Conservation (phyloP, 2,888 invertebrate species). For the Eupithecia insigniata region DNA sequence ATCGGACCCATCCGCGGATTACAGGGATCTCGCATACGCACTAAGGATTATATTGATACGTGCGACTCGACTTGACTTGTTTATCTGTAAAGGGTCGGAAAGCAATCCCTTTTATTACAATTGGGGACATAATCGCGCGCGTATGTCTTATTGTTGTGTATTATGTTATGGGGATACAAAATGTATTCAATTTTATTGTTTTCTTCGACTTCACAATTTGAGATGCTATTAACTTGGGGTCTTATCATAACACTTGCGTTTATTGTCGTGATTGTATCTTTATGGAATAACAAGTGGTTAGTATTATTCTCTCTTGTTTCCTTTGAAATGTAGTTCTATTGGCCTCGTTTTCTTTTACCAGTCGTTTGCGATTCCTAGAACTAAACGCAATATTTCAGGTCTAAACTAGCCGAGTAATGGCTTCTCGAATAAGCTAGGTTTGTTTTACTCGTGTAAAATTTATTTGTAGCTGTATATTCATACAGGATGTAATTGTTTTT, state of each 20-base stretch:
- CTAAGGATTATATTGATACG: constrained; percentile 80
- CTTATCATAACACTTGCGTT: constrained; percentile 48
- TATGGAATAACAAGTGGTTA: constrained; percentile 43
- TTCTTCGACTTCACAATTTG: constrained; percentile 63
- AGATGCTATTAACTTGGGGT: constrained; percentile 56
- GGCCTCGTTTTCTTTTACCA: constrained; percentile 50
- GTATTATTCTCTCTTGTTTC: constrained; percentile 41
- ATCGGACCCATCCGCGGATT: constrained; percentile 73
- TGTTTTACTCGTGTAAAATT: too few relatives aligned
- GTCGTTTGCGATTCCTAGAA: constrained; percentile 59
- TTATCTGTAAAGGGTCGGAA: constrained; percentile 78
- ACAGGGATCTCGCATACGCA: constrained; percentile 73
- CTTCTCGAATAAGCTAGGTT: constrained; percentile 36
- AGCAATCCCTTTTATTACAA: constrained; percentile 78
- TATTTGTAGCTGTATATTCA: too few relatives aligned
- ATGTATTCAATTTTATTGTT: constrained; percentile 65
- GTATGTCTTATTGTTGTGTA: constrained; percentile 74
- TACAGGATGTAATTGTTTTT: too few relatives aligned
- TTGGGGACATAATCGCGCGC: constrained; percentile 72
- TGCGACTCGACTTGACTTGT: constrained; percentile 74
- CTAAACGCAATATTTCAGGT: constrained; percentile 59
- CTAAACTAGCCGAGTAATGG: constrained; percentile 61
- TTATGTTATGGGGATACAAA: constrained; percentile 57
- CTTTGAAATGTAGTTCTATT: constrained; percentile 50
- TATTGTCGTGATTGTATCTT: constrained; percentile 47